Evolutionary conservation across 1,140 invertebrate genomes (phyloP).

Genomic region (Cyrtorhinus lividipennis): DNA sequence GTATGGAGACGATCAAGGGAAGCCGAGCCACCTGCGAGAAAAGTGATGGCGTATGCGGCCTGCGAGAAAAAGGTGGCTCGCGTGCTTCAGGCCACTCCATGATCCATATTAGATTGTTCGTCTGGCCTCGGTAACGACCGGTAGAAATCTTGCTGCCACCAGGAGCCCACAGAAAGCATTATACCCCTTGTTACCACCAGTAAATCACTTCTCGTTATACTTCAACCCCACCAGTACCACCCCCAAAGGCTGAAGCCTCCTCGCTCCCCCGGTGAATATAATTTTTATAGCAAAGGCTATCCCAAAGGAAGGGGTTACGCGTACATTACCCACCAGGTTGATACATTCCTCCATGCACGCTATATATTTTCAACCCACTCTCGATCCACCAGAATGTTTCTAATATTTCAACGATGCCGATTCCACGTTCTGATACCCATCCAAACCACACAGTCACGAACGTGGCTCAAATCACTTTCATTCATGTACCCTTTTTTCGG

Average conservation of each 20-base stretch:
- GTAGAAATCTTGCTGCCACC: conserved; percentile 1
- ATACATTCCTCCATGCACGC: background rate
- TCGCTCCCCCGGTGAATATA: background rate
- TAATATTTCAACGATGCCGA: background rate
- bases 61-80: background rate
- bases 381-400: background rate
- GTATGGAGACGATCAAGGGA: background rate
- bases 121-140: conserved; percentile 7
- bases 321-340: background rate
- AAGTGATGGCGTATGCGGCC: background rate
- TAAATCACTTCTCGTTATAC: conserved; percentile 8
- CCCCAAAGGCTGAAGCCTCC: background rate
- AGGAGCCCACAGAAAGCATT: background rate
- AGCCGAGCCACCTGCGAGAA: background rate
- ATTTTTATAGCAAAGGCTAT: background rate
- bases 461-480: background rate
- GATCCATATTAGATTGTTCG: conserved; percentile 9
- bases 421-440: background rate
- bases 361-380: background rate
- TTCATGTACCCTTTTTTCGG: no score
- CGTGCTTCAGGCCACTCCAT: background rate
- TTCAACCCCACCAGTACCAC: background rate
- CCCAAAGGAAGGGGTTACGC: background rate
- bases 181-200: background rate
- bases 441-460: background rate